Evolutionary conservation across 2,113 vertebrate genomes (phyloP), one percentile per base, ranked within the genome.

Genomic region (Hemiprocne comata): DNA sequence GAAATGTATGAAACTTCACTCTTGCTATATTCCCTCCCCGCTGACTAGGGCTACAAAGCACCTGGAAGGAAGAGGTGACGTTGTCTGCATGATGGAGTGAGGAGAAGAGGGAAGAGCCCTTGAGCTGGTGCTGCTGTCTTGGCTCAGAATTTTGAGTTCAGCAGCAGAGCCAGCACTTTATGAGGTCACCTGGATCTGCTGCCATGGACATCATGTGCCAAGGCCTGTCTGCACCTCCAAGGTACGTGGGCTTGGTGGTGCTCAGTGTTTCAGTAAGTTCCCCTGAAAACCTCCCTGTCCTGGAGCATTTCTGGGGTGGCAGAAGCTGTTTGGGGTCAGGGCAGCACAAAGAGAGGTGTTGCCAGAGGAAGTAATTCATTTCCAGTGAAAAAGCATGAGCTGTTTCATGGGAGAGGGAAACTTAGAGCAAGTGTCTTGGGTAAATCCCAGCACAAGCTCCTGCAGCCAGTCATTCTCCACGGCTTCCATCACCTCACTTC

Each of bases 71-170:
- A 85, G 44, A 70, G 62, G 44, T 62, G 19, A 40, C 5, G 17
- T 53, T 0, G 1, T 18, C 33, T 38, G 9, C 21, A 4, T 0
- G 1, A 58, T 5, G 21, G 29, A 21, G 9, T 1, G 8, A 54
- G 33, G 20, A 28, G 58, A 57, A 94, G 53, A 95, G 8, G 6
- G 28, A 85, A 70, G 42, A 80, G 17, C 33, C 31, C 42, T 70
- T 0, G 0, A 40, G 72, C 9, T 5, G 1, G 8, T 33, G 42
- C 19, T 42, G 14, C 50, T 7, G 3, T 25, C 71, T 64, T 57
- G 33, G 15, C 17, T 13, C 13, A 8, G 13, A 15, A 34, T 23
- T 91, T 34, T 57, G 65, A 64, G 44, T 26, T 79, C 66, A 65
- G 70, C 44, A 78, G 42, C 34, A 50, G 75, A 88, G 70, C 4